These are phyloP conservation scores for Cyprinodon brontotheroides DNA, from an alignment of 2,113 vertebrate genomes.

Conservation along the genomic window DNA sequence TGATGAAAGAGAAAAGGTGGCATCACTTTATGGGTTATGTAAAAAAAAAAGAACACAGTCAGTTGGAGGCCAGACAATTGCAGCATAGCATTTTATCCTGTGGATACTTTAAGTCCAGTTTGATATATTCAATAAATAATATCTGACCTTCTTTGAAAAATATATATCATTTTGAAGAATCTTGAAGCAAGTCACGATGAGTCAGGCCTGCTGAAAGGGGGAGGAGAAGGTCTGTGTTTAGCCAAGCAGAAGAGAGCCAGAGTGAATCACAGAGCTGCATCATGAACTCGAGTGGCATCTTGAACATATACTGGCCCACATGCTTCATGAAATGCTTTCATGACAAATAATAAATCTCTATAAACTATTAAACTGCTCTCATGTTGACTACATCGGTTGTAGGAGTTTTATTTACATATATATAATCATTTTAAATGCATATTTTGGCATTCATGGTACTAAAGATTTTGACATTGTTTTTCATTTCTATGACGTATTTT, in stretches of 20 bases:
- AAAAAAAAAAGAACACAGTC: constrained; percentile 2
- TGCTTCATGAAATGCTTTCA: constrained; percentile 53
- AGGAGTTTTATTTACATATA: neutral
- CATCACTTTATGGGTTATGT: neutral
- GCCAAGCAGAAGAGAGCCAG: constrained; percentile 51
- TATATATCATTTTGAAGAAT: constrained; percentile 26
- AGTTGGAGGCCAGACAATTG: neutral
- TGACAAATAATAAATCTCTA: constrained; percentile 3
- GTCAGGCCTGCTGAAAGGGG: constrained; percentile 1
- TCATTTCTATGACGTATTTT: neutral
- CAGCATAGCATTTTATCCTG: neutral
- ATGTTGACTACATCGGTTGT: neutral
- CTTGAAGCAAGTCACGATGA: constrained; percentile 53
- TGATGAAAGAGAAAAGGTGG: constrained; percentile 16
- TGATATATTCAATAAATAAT: neutral
- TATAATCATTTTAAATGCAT: neutral
- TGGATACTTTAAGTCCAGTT: neutral
- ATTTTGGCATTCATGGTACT: neutral
- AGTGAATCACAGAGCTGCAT: constrained; percentile 62
- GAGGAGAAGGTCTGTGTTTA: constrained; percentile 12
- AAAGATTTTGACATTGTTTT: neutral
- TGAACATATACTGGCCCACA: constrained; percentile 57
- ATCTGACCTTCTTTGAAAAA: constrained; percentile 1
- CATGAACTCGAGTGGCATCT: constrained; percentile 57
- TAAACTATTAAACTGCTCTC: neutral